A percentile compares a stretch with the other conserved stretches of the same genome.
phyloP scores from a whole-genome alignment of 2,888 invertebrate genomes.

The Exephanes ischioxanthus region DNA sequence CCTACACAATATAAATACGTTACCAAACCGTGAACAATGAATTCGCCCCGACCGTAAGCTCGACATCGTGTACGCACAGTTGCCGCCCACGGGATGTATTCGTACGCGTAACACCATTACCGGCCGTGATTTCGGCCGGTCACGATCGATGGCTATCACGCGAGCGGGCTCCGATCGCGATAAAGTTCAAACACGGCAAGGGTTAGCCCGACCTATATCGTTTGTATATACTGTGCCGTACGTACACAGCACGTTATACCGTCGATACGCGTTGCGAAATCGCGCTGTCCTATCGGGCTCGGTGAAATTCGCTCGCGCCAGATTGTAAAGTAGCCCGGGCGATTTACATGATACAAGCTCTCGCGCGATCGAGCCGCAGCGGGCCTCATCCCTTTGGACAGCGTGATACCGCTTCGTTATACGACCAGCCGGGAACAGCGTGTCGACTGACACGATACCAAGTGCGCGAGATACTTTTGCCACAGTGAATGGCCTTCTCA shows the following conservation, averaged over 20 bases:
- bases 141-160: conserved; percentile 57
- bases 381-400: conserved; percentile 61
- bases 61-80: background rate
- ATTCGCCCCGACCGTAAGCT: background rate
- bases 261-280: conserved; percentile 40
- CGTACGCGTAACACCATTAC: conserved; percentile 24
- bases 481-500: conserved; percentile 28
- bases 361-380: conserved; percentile 33
- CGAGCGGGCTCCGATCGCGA: conserved; percentile 47
- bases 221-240: background rate
- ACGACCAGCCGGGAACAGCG: conserved; percentile 9
- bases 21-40: conserved; percentile 4
- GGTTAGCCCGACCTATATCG: conserved; percentile 34
- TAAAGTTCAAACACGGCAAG: conserved; percentile 54
- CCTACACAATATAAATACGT: background rate
- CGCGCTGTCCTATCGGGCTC: conserved; percentile 19
- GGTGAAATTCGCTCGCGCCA: conserved; percentile 33
- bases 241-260: background rate
- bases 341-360: conserved; percentile 67
- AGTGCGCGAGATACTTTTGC: conserved; percentile 23
- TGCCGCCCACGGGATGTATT: conserved; percentile 2
- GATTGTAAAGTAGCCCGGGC: conserved; percentile 60
- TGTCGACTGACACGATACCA: conserved; percentile 40
- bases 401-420: conserved; percentile 43
- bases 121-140: conserved; percentile 45